Conservation (phyloP, 2,888 invertebrate species). For the Anticlea derivata region DNA sequence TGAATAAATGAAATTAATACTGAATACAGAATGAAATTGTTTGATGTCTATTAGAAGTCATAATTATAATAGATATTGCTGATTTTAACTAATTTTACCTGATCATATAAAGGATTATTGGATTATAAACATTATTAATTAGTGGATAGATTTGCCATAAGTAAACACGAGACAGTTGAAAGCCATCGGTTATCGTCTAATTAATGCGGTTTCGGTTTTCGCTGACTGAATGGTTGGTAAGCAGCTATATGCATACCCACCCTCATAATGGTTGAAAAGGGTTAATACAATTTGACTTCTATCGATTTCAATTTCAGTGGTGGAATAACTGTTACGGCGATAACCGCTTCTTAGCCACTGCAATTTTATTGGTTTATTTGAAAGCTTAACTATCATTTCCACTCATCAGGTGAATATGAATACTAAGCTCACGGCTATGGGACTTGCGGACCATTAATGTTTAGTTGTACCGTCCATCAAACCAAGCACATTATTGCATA, state of each 20-base stretch:
- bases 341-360: no score
- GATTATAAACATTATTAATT: constrained; percentile 11
- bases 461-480: constrained; percentile 24
- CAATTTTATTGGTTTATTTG: no score
- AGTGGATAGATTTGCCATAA: constrained; percentile 6
- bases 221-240: not conserved
- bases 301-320: not conserved
- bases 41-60: no score
- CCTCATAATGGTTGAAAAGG: not conserved
- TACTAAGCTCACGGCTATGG: not conserved
- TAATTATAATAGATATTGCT: no score
- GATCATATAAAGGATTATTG: not conserved
- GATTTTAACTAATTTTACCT: not conserved
- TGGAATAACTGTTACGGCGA: no score
- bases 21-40: no score
- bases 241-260: not conserved
- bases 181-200: constrained; percentile 13
- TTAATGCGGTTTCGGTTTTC: constrained; percentile 11
- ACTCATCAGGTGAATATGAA: no score
- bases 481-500: constrained; percentile 36
- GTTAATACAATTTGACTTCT: not conserved
- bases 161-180: constrained; percentile 4
- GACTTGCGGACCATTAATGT: not conserved
- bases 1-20: no score
- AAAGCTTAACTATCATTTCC: no score